These are phyloP conservation scores for Orthochromis malagaraziensis DNA, from an alignment of 2,113 vertebrate genomes.

Conservation along the genomic window DNA sequence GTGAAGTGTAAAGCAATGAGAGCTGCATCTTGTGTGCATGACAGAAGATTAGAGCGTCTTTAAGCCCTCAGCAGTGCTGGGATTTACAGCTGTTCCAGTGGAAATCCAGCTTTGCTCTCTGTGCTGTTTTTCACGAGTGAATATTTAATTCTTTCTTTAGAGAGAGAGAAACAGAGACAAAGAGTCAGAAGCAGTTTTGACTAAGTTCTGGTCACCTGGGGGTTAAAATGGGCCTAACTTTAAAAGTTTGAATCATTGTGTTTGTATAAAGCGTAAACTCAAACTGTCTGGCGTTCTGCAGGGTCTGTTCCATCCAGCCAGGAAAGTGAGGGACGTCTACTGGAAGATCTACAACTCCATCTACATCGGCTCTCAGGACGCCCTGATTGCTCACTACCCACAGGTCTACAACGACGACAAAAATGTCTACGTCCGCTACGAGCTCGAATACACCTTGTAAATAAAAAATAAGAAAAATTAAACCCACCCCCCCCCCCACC, in stretches of 20 bases:
- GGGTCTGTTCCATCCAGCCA: conserved; percentile 96
- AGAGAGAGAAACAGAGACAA: neutral
- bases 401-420: conserved; percentile 98
- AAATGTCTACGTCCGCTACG: conserved; percentile 91
- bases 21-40: neutral
- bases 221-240: neutral
- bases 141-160: neutral
- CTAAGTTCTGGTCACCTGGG: neutral
- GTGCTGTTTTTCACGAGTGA: neutral
- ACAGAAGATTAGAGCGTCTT: neutral
- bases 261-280: neutral
- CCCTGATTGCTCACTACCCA: conserved; percentile 95
- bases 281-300: conserved; percentile 31
- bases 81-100: neutral
- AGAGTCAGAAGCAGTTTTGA: neutral
- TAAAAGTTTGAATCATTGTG: neutral
- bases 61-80: neutral
- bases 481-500: too few relatives aligned
- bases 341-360: conserved; percentile 99
- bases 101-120: neutral
- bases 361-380: conserved; percentile 98
- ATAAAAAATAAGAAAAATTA: neutral
- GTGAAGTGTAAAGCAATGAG: neutral
- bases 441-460: conserved; percentile 97
- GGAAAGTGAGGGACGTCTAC: conserved; percentile 97